phyloP scores from a whole-genome alignment of 2,797 vertebrate genomes.

The Buphagus erythrorhynchus region DNA sequence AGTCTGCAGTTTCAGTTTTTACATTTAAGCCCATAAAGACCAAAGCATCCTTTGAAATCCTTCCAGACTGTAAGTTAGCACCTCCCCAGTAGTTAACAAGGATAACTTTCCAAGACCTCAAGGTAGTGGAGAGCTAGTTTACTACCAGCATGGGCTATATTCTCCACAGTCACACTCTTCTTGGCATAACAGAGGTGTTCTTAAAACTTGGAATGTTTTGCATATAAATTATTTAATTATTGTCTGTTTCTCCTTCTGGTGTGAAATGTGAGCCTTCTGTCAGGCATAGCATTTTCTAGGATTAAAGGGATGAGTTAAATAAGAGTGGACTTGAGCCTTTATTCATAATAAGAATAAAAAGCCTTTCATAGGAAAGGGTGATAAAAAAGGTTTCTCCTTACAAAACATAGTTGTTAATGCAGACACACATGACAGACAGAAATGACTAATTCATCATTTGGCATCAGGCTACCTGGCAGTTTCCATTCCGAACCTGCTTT shows the following conservation, averaged over 20 bases:
- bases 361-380: not conserved
- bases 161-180: not conserved
- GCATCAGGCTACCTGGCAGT: not conserved
- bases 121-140: not conserved
- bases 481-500: not conserved
- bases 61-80: not conserved
- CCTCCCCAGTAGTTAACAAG: not conserved
- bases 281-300: not conserved
- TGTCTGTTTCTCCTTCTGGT: not conserved
- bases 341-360: not conserved
- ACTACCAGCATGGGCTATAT: not conserved
- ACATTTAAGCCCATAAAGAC: not conserved
- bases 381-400: not conserved
- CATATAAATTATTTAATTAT: not conserved
- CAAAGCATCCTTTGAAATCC: not conserved
- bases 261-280: not conserved
- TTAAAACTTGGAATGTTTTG: conserved; percentile 1
- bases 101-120: conserved; percentile 21
- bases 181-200: not conserved
- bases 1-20: conserved; percentile 10
- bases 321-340: not conserved
- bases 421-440: not conserved
- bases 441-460: not conserved
- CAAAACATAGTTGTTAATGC: not conserved
- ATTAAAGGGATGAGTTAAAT: not conserved